Evolutionary conservation across 2,113 vertebrate species (phyloP), one percentile per base, ranked within the genome.

Genomic region (Collichthys lucidus): DNA sequence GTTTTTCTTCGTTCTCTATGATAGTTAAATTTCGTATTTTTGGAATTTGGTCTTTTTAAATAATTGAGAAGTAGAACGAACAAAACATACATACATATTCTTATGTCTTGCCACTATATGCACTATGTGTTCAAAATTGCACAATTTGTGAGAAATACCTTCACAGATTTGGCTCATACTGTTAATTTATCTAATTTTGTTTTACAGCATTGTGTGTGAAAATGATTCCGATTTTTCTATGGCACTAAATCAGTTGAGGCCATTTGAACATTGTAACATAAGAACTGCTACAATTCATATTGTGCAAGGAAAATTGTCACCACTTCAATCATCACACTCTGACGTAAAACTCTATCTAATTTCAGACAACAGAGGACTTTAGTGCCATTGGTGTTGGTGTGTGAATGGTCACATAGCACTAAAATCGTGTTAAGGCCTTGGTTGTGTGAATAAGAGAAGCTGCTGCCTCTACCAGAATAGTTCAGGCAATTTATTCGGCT

Each of bases 401-500:
- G 69, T 71, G 74, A 77, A 60, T n/a, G 71, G 31, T 79, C 63
- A 10, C 83, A 55, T 47, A 71, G 78, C 67, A n/a, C 47, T 68
- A 17, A 82, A 86, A 87, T 77, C 66, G 55, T 17, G 64, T 86
- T 86, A 78, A 86, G 52, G 49, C 24, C 44, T 47, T 24, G 50
- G n/a, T 69, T 49, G 66, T 31, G 16, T 1, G 49, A 84, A 57
- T 50, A 62, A 66, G 22, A 72, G 64, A 74, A 24, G 71, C 59
- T 64, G 53, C 77, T 50, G 74, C 72, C 15, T 74, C 55, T 8
- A 83, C 86, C 57, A 69, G 84, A 86, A 89, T 72, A 82, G 76
- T 52, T 69, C 63, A 82, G 80, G 75, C 68, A 26, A 59, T 67
- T 68, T 68, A 66, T 52, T 64, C 60, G 22, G 79, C 22, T 88